Conservation (phyloP, 2,888 invertebrate genomes). For the Tinea trinotella region DNA sequence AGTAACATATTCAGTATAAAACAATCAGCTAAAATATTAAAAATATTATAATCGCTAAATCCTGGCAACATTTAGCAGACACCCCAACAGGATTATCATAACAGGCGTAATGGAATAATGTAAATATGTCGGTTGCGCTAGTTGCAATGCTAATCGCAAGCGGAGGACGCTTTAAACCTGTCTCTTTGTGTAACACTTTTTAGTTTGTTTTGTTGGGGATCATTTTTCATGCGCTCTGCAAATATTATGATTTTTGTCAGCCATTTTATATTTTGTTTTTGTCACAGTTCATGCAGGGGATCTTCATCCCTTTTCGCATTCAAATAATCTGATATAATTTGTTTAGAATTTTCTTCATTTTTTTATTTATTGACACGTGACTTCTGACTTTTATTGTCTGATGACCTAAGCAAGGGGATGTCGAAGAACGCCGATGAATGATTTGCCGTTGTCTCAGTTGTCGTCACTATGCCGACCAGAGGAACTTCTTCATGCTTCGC, state of each 20-base stretch:
- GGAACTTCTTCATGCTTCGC: too few species aligned
- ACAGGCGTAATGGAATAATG: constrained; percentile 62
- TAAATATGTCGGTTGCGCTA: constrained; percentile 46
- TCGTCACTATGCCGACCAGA: too few species aligned
- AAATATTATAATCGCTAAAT: constrained; percentile 15
- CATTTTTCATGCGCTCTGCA: constrained; percentile 58
- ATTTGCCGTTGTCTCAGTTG: too few species aligned
- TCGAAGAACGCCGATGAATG: too few species aligned
- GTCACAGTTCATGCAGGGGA: too few species aligned
- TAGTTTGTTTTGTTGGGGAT: constrained; percentile 43
- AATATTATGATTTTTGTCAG: constrained; percentile 63
- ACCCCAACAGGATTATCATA: constrained; percentile 59
- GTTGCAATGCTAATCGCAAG: constrained; percentile 55
- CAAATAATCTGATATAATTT: neutral
- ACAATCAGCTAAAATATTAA: neutral
- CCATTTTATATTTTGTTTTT: constrained; percentile 37
- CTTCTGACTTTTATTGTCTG: too few species aligned
- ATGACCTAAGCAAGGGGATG: too few species aligned
- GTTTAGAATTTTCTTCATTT: constrained; percentile 5
- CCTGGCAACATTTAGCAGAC: constrained; percentile 21
- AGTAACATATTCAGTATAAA: neutral
- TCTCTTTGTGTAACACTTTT: constrained; percentile 44
- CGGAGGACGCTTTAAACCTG: constrained; percentile 42
- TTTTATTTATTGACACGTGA: too few species aligned
- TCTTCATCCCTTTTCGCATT: too few species aligned